phyloP scores from a whole-genome alignment of 2,113 vertebrate genomes.

The Nerophis ophidion region DNA sequence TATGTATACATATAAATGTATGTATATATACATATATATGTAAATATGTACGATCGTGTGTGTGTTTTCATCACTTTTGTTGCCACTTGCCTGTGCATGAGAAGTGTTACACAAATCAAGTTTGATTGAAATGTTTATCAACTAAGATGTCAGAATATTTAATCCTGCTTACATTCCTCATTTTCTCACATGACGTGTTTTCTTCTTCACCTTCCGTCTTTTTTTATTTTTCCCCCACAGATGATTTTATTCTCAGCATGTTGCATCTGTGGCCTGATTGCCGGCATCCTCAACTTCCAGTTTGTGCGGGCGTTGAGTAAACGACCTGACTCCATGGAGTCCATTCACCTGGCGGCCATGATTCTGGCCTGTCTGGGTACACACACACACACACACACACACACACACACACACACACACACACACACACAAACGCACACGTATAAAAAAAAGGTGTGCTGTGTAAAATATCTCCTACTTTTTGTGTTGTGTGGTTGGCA shows the following conservation, averaged over 20 bases:
- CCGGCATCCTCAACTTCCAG: slow-evolving; percentile 97
- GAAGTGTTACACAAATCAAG: no score
- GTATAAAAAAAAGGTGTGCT: no score
- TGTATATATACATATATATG: no score
- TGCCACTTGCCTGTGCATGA: no score
- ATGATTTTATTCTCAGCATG: slow-evolving; percentile 99
- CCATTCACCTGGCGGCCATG: slow-evolving; percentile 90
- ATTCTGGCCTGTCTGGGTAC: slow-evolving; percentile 86
- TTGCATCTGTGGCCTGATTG: slow-evolving; percentile 97
- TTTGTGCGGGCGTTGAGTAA: slow-evolving; percentile 92
- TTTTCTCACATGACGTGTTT: no score
- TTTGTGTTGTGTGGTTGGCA: slow-evolving; percentile 18
- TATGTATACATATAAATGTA: no score
- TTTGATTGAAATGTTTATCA: no score
- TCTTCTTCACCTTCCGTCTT: not conserved
- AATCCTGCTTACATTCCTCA: no score
- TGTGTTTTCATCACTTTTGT: no score
- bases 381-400: not conserved
- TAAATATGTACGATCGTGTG: no score
- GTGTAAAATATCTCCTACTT: not conserved
- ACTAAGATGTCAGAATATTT: no score
- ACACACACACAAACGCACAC: not conserved
- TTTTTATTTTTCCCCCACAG: slow-evolving; percentile 56
- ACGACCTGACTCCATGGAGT: slow-evolving; percentile 78
- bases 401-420: not conserved